Percentiles rank a stretch among this genome's conserved stretches.
These are phyloP conservation scores for Microcebus jonahi DNA, from an alignment of 2,113 vertebrate species.

Conservation along the genomic window DNA sequence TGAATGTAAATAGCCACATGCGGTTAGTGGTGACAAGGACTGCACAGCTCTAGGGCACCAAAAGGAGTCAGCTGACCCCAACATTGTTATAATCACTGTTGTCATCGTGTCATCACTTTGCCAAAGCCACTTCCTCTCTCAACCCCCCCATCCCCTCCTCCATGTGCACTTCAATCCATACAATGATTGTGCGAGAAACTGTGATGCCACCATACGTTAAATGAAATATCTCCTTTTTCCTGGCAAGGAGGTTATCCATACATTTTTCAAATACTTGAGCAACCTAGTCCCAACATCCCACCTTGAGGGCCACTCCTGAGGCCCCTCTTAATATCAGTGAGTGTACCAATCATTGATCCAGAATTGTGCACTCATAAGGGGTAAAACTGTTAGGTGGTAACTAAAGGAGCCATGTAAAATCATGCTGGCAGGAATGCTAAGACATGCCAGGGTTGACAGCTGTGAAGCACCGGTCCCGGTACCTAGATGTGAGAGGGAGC, in stretches of 20 bases:
- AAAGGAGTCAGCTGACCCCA: neutral
- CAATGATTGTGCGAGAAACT: no score
- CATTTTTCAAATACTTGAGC: neutral
- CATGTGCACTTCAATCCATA: neutral
- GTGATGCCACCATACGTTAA: neutral
- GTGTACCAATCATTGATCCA: neutral
- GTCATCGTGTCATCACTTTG: neutral
- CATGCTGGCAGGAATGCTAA: neutral
- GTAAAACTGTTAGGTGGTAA: neutral
- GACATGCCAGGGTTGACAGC: no score
- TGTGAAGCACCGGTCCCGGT: neutral
- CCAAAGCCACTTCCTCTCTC: neutral
- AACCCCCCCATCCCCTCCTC: neutral
- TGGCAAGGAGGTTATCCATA: neutral
- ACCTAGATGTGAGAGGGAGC: neutral
- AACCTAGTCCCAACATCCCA: neutral
- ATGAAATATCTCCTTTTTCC: neutral
- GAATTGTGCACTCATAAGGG: neutral
- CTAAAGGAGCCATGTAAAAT: neutral
- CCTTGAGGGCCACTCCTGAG: neutral
- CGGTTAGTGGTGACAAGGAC: neutral
- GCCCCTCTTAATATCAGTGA: neutral
- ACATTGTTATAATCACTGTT: neutral
- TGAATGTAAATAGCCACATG: neutral
- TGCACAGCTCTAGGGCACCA: no score